Percentiles rank a stretch among this genome's conserved stretches.
These are phyloP conservation scores for Haemorhous mexicanus DNA, from an alignment of 2,113 vertebrate genomes.

Conservation along the genomic window DNA sequence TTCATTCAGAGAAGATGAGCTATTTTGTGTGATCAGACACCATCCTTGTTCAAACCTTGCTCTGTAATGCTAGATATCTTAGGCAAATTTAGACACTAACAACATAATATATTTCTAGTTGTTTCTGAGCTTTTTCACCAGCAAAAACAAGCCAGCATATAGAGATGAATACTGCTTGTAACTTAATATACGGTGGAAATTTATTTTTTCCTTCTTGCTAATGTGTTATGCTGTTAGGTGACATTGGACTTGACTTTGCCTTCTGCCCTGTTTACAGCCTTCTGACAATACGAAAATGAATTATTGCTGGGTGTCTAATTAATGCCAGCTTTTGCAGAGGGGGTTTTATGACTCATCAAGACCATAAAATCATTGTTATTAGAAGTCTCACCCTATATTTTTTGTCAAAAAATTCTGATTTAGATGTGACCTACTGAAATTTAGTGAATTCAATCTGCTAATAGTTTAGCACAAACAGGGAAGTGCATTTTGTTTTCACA, in stretches of 20 bases:
- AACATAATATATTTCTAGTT: not conserved
- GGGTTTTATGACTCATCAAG: constrained; percentile 25
- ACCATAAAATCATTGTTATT: constrained; percentile 41
- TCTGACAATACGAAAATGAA: not conserved
- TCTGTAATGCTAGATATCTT: not conserved
- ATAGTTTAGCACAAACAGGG: constrained; percentile 28
- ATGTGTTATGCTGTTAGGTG: not conserved
- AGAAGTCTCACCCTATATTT: constrained; percentile 18
- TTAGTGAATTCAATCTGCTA: constrained; percentile 10
- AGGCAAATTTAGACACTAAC: not conserved
- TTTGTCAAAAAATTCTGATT: constrained; percentile 53
- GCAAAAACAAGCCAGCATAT: not conserved
- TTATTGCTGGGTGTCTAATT: constrained; percentile 51
- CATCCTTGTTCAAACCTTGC: not conserved
- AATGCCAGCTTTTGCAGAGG: constrained; percentile 45
- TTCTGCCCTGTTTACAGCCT: not conserved
- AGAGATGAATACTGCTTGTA: not conserved
- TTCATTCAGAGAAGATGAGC: not conserved
- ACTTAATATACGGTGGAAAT: accelerated
- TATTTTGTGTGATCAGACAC: not conserved
- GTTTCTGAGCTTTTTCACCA: not conserved
- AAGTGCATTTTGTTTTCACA: constrained; percentile 44
- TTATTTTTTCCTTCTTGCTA: not conserved
- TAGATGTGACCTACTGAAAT: constrained; percentile 31
- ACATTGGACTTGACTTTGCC: not conserved